Percentiles rank a stretch among this genome's conserved stretches.
Conservation (phyloP, 2,113 vertebrate species). For the Micromys minutus region DNA sequence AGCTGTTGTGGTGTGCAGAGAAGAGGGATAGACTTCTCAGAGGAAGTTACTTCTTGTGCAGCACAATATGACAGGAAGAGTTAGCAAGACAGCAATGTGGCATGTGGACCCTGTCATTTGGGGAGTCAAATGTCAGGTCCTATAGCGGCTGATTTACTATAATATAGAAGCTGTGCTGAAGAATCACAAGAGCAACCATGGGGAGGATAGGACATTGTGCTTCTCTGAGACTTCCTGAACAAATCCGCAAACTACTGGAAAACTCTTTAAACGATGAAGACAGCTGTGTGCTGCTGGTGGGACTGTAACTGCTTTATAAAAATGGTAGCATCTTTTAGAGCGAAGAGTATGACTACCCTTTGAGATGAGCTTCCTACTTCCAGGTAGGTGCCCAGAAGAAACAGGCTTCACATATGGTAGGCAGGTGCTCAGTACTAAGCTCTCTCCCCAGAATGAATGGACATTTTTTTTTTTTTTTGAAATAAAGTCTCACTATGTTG, state of each 20-base stretch:
- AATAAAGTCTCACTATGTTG: background rate
- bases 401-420: background rate
- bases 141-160: too few species aligned
- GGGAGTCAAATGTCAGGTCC: background rate
- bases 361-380: background rate
- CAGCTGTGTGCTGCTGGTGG: background rate
- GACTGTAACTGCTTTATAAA: slow-evolving; percentile 27
- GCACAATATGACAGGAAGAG: background rate
- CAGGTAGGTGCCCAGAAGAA: background rate
- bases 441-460: too few species aligned
- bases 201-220: background rate
- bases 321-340: slow-evolving; percentile 6
- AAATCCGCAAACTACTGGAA: background rate
- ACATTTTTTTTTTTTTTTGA: background rate
- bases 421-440: background rate
- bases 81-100: background rate
- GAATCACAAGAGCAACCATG: background rate
- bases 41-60: background rate
- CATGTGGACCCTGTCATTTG: rapidly evolving
- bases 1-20: background rate
- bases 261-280: slow-evolving; percentile 38
- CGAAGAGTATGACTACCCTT: background rate
- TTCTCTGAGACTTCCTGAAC: background rate
- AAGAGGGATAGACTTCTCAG: background rate
- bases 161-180: background rate